These are phyloP conservation scores for Chelon labrosus DNA, from an alignment of 2,797 vertebrate species.

Conservation along the genomic window DNA sequence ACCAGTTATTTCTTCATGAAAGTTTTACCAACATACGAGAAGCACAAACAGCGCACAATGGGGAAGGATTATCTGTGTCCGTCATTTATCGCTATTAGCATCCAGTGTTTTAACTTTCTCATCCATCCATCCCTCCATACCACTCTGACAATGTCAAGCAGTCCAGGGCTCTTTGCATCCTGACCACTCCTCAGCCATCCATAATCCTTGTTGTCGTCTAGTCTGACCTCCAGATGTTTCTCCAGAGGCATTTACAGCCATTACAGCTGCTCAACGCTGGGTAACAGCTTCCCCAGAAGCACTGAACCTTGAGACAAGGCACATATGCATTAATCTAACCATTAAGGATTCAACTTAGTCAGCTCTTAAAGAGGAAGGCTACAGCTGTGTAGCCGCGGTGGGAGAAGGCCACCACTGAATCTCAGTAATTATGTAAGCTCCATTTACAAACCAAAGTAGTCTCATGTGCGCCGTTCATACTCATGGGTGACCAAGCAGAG, in stretches of 20 bases:
- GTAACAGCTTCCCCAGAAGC: constrained; percentile 62
- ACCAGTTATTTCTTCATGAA: neutral
- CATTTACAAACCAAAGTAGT: constrained; percentile 55
- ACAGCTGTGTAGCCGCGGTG: constrained; percentile 47
- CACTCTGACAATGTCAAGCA: constrained; percentile 1
- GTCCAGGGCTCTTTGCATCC: constrained; percentile 1
- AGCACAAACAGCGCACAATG: too few species aligned
- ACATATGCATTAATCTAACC: constrained; percentile 71
- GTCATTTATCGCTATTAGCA: neutral
- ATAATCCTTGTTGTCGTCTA: constrained; percentile 21
- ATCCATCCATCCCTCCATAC: neutral
- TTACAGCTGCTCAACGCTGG: constrained; percentile 68
- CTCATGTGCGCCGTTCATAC: constrained; percentile 31
- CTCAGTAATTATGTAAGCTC: constrained; percentile 51
- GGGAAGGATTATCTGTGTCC: neutral
- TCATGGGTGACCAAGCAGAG: constrained; percentile 47
- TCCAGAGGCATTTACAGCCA: constrained; percentile 56
- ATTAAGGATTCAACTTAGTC: constrained; percentile 71
- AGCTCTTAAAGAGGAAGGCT: constrained; percentile 48
- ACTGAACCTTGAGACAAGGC: constrained; percentile 51
- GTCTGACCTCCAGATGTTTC: constrained; percentile 72
- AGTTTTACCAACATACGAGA: neutral
- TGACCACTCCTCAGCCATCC: constrained; percentile 16
- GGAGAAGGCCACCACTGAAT: constrained; percentile 37
- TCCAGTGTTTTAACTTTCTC: neutral